phyloP scores from a whole-genome alignment of 2,113 vertebrate genomes.

The Cavia porcellus region DNA sequence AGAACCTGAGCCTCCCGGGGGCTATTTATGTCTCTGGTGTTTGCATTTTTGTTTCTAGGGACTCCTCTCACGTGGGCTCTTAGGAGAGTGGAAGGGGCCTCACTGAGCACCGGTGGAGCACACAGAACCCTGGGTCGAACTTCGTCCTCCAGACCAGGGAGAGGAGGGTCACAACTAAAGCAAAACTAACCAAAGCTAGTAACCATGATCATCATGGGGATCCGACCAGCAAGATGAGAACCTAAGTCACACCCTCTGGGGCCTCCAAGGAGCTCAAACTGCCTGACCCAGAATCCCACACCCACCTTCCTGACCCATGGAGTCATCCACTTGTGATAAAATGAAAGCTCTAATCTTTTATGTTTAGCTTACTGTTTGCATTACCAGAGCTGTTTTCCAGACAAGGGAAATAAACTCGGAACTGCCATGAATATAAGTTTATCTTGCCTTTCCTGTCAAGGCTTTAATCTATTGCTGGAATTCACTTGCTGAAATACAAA shows the following conservation, averaged over 20 bases:
- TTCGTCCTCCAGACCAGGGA: neutral
- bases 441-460: neutral
- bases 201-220: neutral
- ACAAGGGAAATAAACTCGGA: neutral
- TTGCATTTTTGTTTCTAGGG: neutral
- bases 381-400: neutral
- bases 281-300: neutral
- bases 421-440: neutral
- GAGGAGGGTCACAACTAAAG: neutral
- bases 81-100: neutral
- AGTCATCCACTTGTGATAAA: neutral
- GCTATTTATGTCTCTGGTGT: neutral
- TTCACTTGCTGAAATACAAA: neutral
- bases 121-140: neutral
- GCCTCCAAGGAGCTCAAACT: neutral
- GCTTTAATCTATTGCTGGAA: neutral
- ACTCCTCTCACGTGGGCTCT: neutral
- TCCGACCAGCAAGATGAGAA: neutral
- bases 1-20: neutral
- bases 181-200: neutral
- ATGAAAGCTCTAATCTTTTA: neutral
- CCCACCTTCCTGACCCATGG: neutral
- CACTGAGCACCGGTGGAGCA: neutral
- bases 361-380: neutral
- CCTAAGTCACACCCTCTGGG: neutral